A percentile compares a stretch with the other conserved stretches of the same genome.
These are phyloP conservation scores for Cyphomyrus discorhynchus DNA, from an alignment of 2,113 vertebrate species.

Conservation along the genomic window DNA sequence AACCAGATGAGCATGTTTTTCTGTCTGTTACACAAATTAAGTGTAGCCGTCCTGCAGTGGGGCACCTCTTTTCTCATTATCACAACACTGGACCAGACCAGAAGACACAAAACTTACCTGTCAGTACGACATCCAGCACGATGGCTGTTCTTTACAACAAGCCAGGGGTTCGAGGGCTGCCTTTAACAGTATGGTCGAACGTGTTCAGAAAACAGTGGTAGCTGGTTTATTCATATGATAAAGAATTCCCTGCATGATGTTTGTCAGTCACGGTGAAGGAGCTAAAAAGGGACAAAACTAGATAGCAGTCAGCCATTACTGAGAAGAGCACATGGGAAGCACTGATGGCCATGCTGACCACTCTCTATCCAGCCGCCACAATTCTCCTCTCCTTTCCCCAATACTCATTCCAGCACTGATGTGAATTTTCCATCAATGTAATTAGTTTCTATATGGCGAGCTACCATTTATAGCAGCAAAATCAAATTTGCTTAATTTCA, in stretches of 20 bases:
- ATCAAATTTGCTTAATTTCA: conserved; percentile 39
- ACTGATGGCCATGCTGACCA: not conserved
- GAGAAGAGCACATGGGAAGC: not conserved
- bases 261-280: not conserved
- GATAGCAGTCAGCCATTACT: not conserved
- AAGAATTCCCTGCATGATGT: not conserved
- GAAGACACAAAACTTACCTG: not conserved
- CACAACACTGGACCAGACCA: not conserved
- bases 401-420: conserved; percentile 28
- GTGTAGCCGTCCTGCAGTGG: not conserved
- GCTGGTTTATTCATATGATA: not conserved
- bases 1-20: not conserved
- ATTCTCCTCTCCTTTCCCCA: conserved; percentile 5
- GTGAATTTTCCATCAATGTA: conserved; percentile 31
- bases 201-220: not conserved
- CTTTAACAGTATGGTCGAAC: not conserved
- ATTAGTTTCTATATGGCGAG: conserved; percentile 38
- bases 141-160: not conserved
- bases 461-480: conserved; percentile 27
- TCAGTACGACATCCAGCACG: not conserved
- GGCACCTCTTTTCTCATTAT: not conserved
- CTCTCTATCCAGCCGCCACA: conserved; percentile 5
- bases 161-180: not conserved
- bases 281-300: not conserved
- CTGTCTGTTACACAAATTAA: not conserved